Base-by-base conservation (phyloP, 2,797 vertebrate species). In the Ciconia nigra region DNA sequence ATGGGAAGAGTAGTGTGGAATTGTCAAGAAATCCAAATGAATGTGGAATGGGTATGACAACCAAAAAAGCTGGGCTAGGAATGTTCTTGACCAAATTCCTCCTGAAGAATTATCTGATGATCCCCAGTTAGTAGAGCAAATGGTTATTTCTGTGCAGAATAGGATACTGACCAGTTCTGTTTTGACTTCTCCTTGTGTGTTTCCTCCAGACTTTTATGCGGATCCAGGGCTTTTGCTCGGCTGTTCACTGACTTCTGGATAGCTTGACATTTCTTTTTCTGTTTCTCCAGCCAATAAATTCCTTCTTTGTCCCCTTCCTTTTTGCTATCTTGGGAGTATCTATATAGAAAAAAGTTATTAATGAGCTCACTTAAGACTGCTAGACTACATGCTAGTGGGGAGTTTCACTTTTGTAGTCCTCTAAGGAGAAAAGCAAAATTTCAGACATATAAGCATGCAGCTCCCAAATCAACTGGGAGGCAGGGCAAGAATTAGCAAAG, bases 181-280 rank as follows among this genome's bases (percentile, higher is more conserved):
- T 98, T 98, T 19, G 98, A 86, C 96, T 99, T 99, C 81, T 99
- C 98, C 77, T 98, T 97, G 71, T 97, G 98, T 41, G 98, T 98
- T 46, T 99, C 99, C 94, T 99, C 98, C 86, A 99, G 97, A 94
- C 99, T 99, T 96, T 94, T 98, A 94, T 99, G 99, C 11, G 99
- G 99, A 96, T 99, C 99, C 97, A 99, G 97, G 57, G 99, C 98
- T 97, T 98, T 99, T 79, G 99, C 99, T 85, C 99, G 98, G 37
- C 98, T 97, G 51, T 95, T 96, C 91, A 99, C 97, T 5, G 98
- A 98, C 92, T 98, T 99, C 70, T 91, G 98, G 96, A 99, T 98
- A 46, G 98, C 98, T 83, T 99, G 98, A 76, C 98, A 98, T 83
- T 98, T 99, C 91, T 97, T 98, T 70, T 98, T 98, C 94, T 99